These are phyloP conservation scores for Halictus quadricinctus DNA, from an alignment of 2,888 invertebrate species.

Conservation along the genomic window DNA sequence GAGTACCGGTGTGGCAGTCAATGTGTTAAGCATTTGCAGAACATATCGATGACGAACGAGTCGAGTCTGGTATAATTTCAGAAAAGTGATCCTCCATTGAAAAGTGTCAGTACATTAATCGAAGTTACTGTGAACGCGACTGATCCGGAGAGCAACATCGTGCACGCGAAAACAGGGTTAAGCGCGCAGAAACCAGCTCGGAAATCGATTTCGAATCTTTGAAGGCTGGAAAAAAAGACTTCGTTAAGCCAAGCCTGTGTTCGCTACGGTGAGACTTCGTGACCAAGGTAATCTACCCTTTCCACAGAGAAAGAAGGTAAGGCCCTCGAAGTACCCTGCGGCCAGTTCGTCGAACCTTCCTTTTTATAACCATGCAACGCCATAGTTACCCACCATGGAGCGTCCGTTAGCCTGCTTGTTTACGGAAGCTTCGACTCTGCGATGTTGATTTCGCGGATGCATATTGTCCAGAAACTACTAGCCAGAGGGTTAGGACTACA, in stretches of 20 bases:
- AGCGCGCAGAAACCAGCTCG: background rate
- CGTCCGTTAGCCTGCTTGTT: conserved; percentile 63
- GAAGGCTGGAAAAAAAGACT: conserved; percentile 13
- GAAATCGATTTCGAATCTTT: conserved; percentile 7
- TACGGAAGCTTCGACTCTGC: conserved; percentile 64
- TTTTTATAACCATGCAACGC: conserved; percentile 37
- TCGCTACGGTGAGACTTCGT: conserved; percentile 18
- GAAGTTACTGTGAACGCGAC: background rate
- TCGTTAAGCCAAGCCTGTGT: conserved; percentile 11
- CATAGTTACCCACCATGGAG: conserved; percentile 41
- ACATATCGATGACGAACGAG: too few species aligned
- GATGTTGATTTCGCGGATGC: background rate
- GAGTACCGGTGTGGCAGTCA: too few species aligned
- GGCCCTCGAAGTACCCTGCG: conserved; percentile 30
- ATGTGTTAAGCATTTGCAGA: too few species aligned
- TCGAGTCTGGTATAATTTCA: too few species aligned
- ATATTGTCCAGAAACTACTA: background rate
- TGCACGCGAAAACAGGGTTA: background rate
- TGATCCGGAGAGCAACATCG: background rate
- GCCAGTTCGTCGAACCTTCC: conserved; percentile 51
- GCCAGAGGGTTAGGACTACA: background rate
- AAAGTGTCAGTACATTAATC: background rate
- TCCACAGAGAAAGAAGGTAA: conserved; percentile 24
- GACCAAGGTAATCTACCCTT: conserved; percentile 43
- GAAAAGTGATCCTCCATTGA: background rate